Base-by-base conservation (phyloP, 2,797 vertebrate species). In the Anas georgica region DNA sequence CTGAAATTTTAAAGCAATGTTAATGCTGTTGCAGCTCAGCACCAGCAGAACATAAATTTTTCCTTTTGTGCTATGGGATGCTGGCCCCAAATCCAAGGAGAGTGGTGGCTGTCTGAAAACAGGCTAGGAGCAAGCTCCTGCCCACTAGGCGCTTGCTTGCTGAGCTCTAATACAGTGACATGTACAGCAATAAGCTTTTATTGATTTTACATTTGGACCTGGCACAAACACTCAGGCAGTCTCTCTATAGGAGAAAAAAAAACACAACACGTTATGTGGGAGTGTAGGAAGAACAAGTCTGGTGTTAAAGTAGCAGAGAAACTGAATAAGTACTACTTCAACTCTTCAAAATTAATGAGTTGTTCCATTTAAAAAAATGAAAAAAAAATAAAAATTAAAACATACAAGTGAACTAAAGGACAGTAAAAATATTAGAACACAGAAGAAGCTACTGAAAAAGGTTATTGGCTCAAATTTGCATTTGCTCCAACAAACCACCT, bases 191-290 rank as follows among this genome's bases (percentile, higher is more conserved):
- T 69, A 84, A 94, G 92, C 69, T 92, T 81, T 66, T 83, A 92
- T 73, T 78, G 92, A 91, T 93, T 93, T 54, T 91, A 83, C 67
- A 78, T 92, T 94, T 95, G 89, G 74, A 91, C 46, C 79, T 79
- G 85, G 79, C 82, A 95, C 93, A 94, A 90, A 83, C 64, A 35
- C 35, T 86, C 91, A 55, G n/a, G 50, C 33, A 52, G 50, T 12
- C 66, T 70, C 78, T 92, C 62, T 54, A 62, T 12, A 88, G 82
- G 56, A 28, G 54, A 67, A 79, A 80, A 75, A 85, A 85, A n/a
- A n/a, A 18, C 2, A 5, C 11, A 46, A 48, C 22, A 59, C 21
- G 50, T 25, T 7, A 68, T 1, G 43, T 69, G 58, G 67, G 55
- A 88, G 68, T 14, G 17, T 10, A 78, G 76, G 17, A 86, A 88